phyloP scores from a whole-genome alignment of 2,888 invertebrate species.

The Rhagophthalmus giganteus region DNA sequence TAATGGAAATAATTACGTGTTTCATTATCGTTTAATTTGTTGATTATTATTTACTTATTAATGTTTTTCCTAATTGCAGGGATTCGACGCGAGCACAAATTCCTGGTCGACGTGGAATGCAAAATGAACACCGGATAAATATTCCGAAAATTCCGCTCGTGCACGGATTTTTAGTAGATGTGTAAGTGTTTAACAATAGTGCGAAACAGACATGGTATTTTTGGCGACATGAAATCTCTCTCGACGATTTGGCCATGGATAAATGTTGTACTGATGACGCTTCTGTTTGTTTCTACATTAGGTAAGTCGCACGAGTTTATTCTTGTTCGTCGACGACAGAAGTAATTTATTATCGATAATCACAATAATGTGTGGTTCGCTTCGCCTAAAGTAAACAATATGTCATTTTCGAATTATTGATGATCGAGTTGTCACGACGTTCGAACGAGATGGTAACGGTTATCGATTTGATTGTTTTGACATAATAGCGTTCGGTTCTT shows the following conservation, averaged over 20 bases:
- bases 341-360: not conserved
- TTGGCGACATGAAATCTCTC: slow-evolving; percentile 52
- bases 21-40: no score
- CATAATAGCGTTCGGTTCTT: no score
- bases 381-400: slow-evolving; percentile 4
- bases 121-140: slow-evolving; percentile 10
- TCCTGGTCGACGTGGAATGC: not conserved
- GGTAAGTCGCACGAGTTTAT: slow-evolving; percentile 41
- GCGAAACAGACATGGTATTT: slow-evolving; percentile 51
- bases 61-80: no score
- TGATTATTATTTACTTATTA: no score
- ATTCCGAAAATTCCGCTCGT: slow-evolving; percentile 2
- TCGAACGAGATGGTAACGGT: no score
- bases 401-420: slow-evolving; percentile 11
- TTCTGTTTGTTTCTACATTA: slow-evolving; percentile 46
- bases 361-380: not conserved
- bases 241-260: slow-evolving; percentile 50
- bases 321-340: not conserved
- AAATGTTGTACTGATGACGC: slow-evolving; percentile 45
- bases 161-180: slow-evolving; percentile 41
- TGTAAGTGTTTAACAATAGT: slow-evolving; percentile 41
- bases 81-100: no score
- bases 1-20: no score
- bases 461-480: no score
- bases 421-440: not conserved